Percentiles rank a stretch among this genome's conserved stretches.
Evolutionary conservation across 2,797 vertebrate genomes (phyloP).

Genomic region (Myotis planiceps): DNA sequence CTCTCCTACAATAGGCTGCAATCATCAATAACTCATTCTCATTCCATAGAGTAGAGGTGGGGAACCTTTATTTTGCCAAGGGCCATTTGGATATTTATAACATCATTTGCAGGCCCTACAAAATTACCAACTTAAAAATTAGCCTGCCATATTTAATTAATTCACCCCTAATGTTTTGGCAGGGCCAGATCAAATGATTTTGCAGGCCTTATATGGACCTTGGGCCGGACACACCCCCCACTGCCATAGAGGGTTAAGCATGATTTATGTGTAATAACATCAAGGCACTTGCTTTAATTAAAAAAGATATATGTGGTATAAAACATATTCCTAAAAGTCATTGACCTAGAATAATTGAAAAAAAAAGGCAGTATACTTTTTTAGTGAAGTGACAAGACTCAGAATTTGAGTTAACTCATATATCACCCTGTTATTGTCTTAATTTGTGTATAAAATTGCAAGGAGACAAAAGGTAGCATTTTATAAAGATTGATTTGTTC

Average conservation of each 20-base stretch:
- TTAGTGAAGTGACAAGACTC: not conserved
- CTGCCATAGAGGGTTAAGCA: not conserved
- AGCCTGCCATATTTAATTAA: too few species aligned
- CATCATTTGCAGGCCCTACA: too few species aligned
- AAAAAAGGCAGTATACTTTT: not conserved
- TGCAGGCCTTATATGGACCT: too few species aligned
- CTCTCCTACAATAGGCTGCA: not conserved
- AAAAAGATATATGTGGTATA: constrained; percentile 33
- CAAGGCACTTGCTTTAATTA: constrained; percentile 63
- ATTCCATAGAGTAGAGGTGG: not conserved
- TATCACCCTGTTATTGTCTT: not conserved
- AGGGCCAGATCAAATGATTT: too few species aligned
- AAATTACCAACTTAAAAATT: too few species aligned
- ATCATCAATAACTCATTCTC: not conserved
- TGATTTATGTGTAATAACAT: constrained; percentile 8
- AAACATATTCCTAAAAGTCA: constrained; percentile 25
- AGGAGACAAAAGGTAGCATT: not conserved
- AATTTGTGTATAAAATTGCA: not conserved
- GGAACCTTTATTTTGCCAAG: too few species aligned
- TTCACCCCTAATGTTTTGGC: too few species aligned
- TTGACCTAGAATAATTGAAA: not conserved
- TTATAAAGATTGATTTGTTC: not conserved
- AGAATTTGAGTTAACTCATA: constrained; percentile 40
- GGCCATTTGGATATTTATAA: too few species aligned
- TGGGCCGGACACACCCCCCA: too few species aligned